Base-by-base conservation (phyloP, 2,113 vertebrate species). In the Neogale vison region DNA sequence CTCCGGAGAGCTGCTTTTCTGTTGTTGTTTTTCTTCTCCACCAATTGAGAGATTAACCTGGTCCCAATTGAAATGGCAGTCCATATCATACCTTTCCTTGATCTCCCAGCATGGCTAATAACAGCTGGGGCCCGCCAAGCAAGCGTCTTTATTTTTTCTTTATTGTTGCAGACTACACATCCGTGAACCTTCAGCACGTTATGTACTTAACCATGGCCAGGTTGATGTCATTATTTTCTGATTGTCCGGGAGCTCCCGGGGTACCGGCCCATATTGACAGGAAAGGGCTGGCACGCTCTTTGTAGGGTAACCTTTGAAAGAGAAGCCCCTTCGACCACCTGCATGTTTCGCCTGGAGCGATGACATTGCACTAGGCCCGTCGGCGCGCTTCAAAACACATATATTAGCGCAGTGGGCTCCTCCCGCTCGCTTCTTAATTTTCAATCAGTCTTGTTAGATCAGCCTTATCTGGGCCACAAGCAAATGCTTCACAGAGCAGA, bases 201-300 rank as follows among this genome's bases (percentile, higher is more conserved):
- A 99, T 99, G 99, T 99, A 99, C 99, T 99, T 99, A 99, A 99
- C 99, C 99, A 99, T 99, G 99, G 99, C 99, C 99, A 99, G 99
- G 99, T 99, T 99, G 99, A 99, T 99, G 99, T 99, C 99, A 99
- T 99, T 99, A 99, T 99, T 99, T 99, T 99, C 99, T 99, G 99
- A 99, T 99, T 99, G 99, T 99, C 99, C 98, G 96, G 98, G 99
- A 98, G 98, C 99, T 99, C 99, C 99, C 98, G 98, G 99, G 99
- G 99, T 99, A 99, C 99, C 99, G 98, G 99, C 98, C 98, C 98
- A 98, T 98, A 99, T 98, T 99, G 99, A 99, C 98, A 98, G 98
- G 97, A 98, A 98, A 98, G 98, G 98, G 98, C 98, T 99, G 99
- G 98, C 99, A 97, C 98, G 98, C 98, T 99, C 99, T 99, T 99